Conservation (phyloP, 2,113 vertebrate genomes). For the Entelurus aequoreus region DNA sequence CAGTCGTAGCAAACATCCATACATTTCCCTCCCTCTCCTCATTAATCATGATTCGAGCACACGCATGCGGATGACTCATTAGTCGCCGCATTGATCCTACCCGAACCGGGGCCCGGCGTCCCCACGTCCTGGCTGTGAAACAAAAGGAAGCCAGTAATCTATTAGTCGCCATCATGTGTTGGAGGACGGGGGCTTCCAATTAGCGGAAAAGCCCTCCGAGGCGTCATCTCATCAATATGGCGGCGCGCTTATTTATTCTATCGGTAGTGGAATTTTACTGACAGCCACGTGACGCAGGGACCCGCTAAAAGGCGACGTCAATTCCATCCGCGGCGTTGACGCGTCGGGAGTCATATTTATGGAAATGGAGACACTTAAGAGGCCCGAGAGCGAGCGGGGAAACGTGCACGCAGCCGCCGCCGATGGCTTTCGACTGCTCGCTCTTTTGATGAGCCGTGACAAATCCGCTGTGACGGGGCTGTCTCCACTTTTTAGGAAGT, state of each 20-base stretch:
- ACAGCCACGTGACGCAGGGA: not conserved
- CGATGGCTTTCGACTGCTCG: constrained; percentile 54
- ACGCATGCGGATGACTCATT: constrained; percentile 58
- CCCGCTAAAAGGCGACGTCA: not conserved
- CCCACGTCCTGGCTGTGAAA: constrained; percentile 33
- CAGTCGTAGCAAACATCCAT: constrained; percentile 9
- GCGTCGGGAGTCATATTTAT: constrained; percentile 33
- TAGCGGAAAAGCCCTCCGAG: constrained; percentile 49
- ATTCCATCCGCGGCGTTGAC: constrained; percentile 13
- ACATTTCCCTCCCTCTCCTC: not conserved
- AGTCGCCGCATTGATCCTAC: constrained; percentile 56
- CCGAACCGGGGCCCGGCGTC: constrained; percentile 14
- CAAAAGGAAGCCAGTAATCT: constrained; percentile 50
- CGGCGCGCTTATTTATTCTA: constrained; percentile 1
- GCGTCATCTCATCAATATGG: constrained; percentile 32
- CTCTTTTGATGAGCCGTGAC: constrained; percentile 38
- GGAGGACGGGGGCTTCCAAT: constrained; percentile 52
- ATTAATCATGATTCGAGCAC: constrained; percentile 41
- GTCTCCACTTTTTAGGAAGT: constrained; percentile 55
- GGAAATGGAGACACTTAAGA: constrained; percentile 39
- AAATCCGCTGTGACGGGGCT: constrained; percentile 52
- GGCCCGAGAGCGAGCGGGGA: constrained; percentile 36
- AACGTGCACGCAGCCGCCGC: constrained; percentile 27
- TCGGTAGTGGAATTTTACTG: not conserved
- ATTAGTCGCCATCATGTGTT: constrained; percentile 58